Evolutionary conservation across 2,888 invertebrate genomes (phyloP), one percentile per base, ranked within the genome.

Genomic region (Balanococcus diminutus): DNA sequence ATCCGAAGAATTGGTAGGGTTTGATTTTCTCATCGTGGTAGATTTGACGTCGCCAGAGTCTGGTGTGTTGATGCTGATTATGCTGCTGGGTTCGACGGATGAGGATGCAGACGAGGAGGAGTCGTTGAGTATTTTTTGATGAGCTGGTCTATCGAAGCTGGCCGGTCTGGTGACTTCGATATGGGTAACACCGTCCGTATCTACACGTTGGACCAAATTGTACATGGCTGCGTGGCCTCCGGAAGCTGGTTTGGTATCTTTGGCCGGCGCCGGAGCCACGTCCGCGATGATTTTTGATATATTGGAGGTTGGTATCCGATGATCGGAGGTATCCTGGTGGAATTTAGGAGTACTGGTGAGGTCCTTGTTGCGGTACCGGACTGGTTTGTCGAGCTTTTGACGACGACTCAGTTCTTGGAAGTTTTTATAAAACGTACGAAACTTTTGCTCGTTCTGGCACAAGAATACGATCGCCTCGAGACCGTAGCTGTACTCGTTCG

Each of bases 111-210:
- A 2, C 31, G 46, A 31, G 28, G 22, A 6, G 22, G 72, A 14
- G 32, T 83, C 19, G 46, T 25, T 22, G 31, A 61, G 31, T 39
- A n/a, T 6, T n/a, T 28, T 9, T 36, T 51, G 32, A 25, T 51
- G 32, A 25, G 39, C 22, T 3, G 31, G 83, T 25, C 22, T n/a
- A 19, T 25, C 28, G 25, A 16, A 16, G 31, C 88, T 84, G 88
- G 88, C 81, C 36, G 87, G 88, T 83, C 88, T 88, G n/a, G 89
- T 88, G 25, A 91, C 91, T 87, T 91, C 91, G 84, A 91, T 91
- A 88, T 92, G 91, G 1, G 91, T 91, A 2, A 91, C 90, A 6
- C 91, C 91, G 88, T 91, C 91, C 22, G 89, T 89, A 87, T 91
- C 91, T 32, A 91, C 91, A 75, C 91, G 89, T 87, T 91, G 91